Evolutionary conservation across 2,888 invertebrate species (phyloP).

Genomic region (Cylloceria caligata): DNA sequence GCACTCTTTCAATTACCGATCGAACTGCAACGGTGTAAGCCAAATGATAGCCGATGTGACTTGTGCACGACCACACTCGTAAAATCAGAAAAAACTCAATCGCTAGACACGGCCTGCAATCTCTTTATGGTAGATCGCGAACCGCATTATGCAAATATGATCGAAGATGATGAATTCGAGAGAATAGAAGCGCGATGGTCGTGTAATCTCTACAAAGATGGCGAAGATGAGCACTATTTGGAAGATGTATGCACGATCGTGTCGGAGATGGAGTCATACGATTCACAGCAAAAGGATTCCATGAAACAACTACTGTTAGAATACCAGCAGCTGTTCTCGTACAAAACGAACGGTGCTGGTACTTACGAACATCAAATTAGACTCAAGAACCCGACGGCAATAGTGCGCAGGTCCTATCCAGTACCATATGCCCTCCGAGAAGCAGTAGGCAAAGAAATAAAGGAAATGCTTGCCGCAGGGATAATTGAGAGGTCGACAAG

Average conservation of each 20-base stretch:
- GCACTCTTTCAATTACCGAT: no score
- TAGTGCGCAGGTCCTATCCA: constrained; percentile 72
- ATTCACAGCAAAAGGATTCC: not conserved
- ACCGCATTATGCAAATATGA: no score
- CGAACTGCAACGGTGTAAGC: no score
- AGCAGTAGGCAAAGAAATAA: no score
- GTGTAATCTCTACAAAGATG: not conserved
- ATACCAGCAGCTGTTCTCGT: constrained; percentile 44
- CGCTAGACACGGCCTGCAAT: no score
- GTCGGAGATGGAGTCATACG: not conserved
- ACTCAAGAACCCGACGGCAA: constrained; percentile 66
- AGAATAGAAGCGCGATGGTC: not conserved
- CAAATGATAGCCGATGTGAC: no score
- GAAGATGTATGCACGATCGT: not conserved
- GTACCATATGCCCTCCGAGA: constrained; percentile 73
- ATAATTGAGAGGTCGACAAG: no score
- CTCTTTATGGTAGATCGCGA: not conserved
- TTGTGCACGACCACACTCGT: no score
- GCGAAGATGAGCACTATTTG: constrained; percentile 9
- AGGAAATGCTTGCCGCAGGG: no score
- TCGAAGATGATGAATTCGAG: not conserved
- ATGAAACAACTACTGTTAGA: not conserved
- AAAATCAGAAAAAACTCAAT: no score
- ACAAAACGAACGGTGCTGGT: constrained; percentile 19
- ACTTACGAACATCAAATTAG: constrained; percentile 65